Base-by-base conservation (phyloP, 2,113 vertebrate species). In the Oreochromis aureus region DNA sequence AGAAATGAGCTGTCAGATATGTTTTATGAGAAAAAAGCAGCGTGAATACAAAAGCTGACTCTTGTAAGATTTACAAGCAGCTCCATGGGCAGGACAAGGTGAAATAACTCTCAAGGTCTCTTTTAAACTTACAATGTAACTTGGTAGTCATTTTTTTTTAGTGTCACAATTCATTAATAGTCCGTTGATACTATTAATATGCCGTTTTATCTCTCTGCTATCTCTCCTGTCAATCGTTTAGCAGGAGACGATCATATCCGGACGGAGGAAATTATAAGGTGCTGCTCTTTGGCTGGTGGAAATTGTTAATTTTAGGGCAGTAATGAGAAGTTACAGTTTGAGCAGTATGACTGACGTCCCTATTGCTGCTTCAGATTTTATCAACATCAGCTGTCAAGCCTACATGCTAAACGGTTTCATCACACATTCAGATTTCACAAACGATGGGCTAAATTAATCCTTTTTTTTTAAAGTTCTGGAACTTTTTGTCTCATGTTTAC, bases 211-310 rank as follows among this genome's bases (percentile, higher is more conserved):
- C 34, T 87, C 58, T 76, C 34, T 73, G 13, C 54, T 85, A 44
- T 89, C 41, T 55, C 66, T 91, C 83, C 58, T 76, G 63, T 83
- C 19, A 10, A 15, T 91, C 53, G 39, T 71, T 51, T 16, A 81
- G 48, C 56, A 78, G 76, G 83, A 84, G 79, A 51, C 4, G 12
- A 78, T 92, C 83, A 89, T 87, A 92, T 87, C 89, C 2, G 4
- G 80, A 59, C 32, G 44, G 84, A 87, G 93, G 89, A 89, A 91
- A 91, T 89, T 36, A 90, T 66, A 41, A 41, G 22, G 78, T 76
- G 53, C 59, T 58, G 18, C 32, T 80, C 30, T 73, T 55, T 71
- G 82, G 71, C 53, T 54, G 44, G 56, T 48, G 89, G 87, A 86
- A 85, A 88, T 83, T 39, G 58, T 83, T 56, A 54, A 85, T 90